Evolutionary conservation across 2,797 vertebrate species (phyloP), one percentile per base, ranked within the genome.

Genomic region (Psittacula echo): DNA sequence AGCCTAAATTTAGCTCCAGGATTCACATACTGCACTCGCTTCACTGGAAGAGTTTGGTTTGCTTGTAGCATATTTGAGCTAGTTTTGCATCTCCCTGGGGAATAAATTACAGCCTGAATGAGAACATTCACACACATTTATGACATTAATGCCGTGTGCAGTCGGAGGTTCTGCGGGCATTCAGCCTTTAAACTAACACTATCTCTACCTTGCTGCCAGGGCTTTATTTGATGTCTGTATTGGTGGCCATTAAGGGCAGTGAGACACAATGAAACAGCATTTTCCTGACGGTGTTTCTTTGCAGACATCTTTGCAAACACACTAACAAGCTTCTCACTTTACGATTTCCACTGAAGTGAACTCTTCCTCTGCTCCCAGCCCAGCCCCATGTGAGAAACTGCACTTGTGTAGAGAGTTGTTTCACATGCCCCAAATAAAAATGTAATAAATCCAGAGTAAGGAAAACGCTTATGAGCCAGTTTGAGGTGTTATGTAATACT

Each of bases 71-170:
- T 91, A 94, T 91, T 79, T 73, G 78, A 94, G 90, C 76, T 89
- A 4, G 93, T 74, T 96, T 75, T 87, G 91, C 88, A 90, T 92
- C 89, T 94, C 96, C 87, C 23, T 82, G 85, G 94, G 92, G 93
- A 92, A 84, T 91, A 90, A 96, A 92, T 96, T 91, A 76, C 7
- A 89, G 93, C 50, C 76, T 96, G 94, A 96, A 96, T 96, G 95
- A 96, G 95, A 89, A 96, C 95, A 95, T 92, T 96, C 92, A 94
- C 93, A 73, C 70, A 10, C 66, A 71, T 81, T 78, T 80, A 60
- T 86, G 88, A 75, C 85, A 92, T 61, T 81, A 67, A 74, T 81
- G 81, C 90, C 79, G 5, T 22, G 19, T 54, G 86, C 84, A 56
- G 32, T 62, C 1, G 2, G 71, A 75, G 81, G 66, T 62, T 72